A percentile compares a stretch with the other conserved stretches of the same genome.
These are phyloP conservation scores for Achroia grisella DNA, from an alignment of 1,140 invertebrate species.

Conservation along the genomic window DNA sequence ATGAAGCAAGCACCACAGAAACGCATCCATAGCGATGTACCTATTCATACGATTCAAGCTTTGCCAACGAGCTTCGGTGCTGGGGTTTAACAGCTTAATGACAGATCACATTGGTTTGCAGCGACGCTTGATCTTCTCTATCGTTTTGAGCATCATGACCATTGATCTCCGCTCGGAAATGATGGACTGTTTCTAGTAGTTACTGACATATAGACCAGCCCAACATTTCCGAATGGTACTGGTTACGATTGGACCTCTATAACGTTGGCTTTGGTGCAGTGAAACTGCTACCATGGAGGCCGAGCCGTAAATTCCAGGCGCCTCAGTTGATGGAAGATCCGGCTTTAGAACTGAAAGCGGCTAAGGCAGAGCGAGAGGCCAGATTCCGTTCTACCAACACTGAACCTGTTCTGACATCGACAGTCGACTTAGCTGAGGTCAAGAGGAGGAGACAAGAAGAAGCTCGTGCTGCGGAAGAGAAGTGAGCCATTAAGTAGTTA, in stretches of 20 bases:
- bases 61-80: conserved; percentile 40
- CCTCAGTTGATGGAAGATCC: conserved; percentile 74
- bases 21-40: conserved; percentile 17
- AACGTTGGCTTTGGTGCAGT: conserved; percentile 61
- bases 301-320: conserved; percentile 77
- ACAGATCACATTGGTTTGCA: conserved; percentile 32
- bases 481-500: conserved; percentile 46
- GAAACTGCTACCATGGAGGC: conserved; percentile 76
- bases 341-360: conserved; percentile 72
- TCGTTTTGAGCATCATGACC: conserved; percentile 19
- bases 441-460: conserved; percentile 76
- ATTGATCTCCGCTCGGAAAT: conserved; percentile 27
- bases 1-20: conserved; percentile 36
- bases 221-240: conserved; percentile 36
- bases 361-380: conserved; percentile 71
- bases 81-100: conserved; percentile 39
- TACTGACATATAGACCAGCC: not conserved
- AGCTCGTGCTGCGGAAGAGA: conserved; percentile 76
- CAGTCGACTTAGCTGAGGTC: conserved; percentile 74
- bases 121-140: conserved; percentile 30
- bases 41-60: conserved; percentile 23
- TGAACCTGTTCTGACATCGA: conserved; percentile 66
- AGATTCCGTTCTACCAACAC: conserved; percentile 63
- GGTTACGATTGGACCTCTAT: conserved; percentile 23
- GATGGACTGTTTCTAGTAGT: conserved; percentile 19